Evolutionary conservation across 2,113 vertebrate species (phyloP).

Genomic region (Cyprichromis sp.): DNA sequence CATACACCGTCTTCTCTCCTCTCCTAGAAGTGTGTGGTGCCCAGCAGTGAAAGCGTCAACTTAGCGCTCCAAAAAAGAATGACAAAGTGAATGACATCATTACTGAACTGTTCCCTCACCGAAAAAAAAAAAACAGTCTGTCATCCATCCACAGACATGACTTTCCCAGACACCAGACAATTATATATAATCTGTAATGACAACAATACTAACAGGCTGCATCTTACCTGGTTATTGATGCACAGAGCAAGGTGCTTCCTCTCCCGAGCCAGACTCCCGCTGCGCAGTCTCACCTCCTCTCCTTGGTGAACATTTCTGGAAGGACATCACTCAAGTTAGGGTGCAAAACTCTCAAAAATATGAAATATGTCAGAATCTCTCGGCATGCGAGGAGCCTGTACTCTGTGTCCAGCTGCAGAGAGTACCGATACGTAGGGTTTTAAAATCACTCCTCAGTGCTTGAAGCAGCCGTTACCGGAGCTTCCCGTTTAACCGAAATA

Average conservation of each 20-base stretch:
- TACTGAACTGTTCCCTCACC: neutral
- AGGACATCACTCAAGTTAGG: slow-evolving; percentile 56
- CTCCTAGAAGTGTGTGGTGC: neutral
- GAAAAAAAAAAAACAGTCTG: neutral
- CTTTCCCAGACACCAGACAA: neutral
- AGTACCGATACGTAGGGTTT: neutral
- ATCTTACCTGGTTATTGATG: slow-evolving; percentile 68
- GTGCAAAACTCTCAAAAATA: neutral
- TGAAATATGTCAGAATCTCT: neutral
- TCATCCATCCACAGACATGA: neutral
- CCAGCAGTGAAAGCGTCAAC: neutral
- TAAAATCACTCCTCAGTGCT: neutral
- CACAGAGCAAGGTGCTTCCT: slow-evolving; percentile 68
- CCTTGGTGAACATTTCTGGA: slow-evolving; percentile 61
- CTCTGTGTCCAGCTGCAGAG: neutral
- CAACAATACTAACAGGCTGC: neutral
- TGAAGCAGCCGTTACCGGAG: neutral
- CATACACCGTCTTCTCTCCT: neutral
- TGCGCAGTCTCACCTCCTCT: slow-evolving; percentile 62
- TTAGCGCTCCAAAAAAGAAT: neutral
- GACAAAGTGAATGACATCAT: slow-evolving; percentile 44
- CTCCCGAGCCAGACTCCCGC: slow-evolving; percentile 56
- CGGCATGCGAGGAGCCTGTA: neutral
- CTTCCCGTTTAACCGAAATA: neutral
- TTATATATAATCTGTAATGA: neutral